Evolutionary conservation across 2,113 vertebrate genomes (phyloP).

Genomic region (Coptodon rendalli): DNA sequence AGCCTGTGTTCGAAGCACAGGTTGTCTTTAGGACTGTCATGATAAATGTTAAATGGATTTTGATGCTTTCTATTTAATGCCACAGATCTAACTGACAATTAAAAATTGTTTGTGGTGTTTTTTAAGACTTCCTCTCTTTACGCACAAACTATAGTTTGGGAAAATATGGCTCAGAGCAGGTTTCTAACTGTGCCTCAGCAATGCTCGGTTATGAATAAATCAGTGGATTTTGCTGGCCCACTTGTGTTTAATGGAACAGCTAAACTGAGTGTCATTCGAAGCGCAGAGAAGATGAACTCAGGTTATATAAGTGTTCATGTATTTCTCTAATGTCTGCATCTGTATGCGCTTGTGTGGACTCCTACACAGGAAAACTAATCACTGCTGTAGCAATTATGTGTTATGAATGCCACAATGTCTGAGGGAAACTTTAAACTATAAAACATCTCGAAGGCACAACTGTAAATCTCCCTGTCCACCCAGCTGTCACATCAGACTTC

Average conservation of each 20-base stretch:
- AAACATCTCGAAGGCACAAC: conserved; percentile 9
- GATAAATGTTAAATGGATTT: not conserved
- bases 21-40: not conserved
- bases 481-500: conserved; percentile 3
- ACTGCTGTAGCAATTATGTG: conserved; percentile 3
- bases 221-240: not conserved
- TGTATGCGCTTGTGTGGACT: not conserved
- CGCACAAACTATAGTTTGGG: not conserved
- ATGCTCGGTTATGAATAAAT: conserved; percentile 19
- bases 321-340: not conserved
- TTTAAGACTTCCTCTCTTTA: not conserved
- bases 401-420: not conserved
- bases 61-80: not conserved
- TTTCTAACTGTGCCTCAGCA: not conserved
- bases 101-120: not conserved
- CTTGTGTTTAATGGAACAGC: conserved; percentile 39
- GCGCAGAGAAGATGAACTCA: not conserved
- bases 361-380: not conserved
- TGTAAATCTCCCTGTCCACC: conserved; percentile 12
- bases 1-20: not conserved
- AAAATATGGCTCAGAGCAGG: not conserved
- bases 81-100: not conserved
- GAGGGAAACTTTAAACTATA: not conserved
- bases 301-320: conserved; percentile 4
- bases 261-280: conserved; percentile 14